These are phyloP conservation scores for Pseudotriccus pelzelni DNA, from an alignment of 2,797 vertebrate genomes.

Conservation along the genomic window DNA sequence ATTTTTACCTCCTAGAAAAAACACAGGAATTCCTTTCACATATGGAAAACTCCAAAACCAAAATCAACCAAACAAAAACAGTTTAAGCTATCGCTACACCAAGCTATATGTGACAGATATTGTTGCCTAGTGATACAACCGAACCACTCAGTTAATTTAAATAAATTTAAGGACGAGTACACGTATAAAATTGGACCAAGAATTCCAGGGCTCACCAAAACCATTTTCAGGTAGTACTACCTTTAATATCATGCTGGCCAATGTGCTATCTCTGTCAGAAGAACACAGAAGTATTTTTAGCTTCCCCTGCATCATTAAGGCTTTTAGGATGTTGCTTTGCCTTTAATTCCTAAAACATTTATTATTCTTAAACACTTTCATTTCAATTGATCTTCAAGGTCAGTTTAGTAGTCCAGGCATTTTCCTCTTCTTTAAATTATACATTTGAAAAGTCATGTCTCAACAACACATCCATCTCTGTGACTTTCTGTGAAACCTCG, in stretches of 20 bases:
- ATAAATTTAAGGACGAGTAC: background rate
- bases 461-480: background rate
- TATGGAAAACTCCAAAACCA: background rate
- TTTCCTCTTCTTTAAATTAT: background rate
- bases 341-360: background rate
- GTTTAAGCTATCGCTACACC: background rate
- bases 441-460: background rate
- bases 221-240: fast-evolving
- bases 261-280: background rate
- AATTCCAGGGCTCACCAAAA: background rate
- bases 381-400: slow-evolving; percentile 3
- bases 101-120: background rate
- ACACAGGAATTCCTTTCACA: background rate
- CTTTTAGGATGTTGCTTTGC: background rate
- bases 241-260: background rate
- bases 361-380: background rate
- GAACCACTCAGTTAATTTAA: background rate
- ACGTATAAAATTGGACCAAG: background rate
- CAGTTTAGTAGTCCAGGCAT: background rate
- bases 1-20: background rate
- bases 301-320: background rate
- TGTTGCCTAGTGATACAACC: background rate
- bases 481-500: background rate
- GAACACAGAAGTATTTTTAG: background rate
- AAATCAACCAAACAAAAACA: background rate